A percentile compares a stretch with the other conserved stretches of the same genome.
phyloP scores from a whole-genome alignment of 2,888 invertebrate species.

The Drosophila colorata region DNA sequence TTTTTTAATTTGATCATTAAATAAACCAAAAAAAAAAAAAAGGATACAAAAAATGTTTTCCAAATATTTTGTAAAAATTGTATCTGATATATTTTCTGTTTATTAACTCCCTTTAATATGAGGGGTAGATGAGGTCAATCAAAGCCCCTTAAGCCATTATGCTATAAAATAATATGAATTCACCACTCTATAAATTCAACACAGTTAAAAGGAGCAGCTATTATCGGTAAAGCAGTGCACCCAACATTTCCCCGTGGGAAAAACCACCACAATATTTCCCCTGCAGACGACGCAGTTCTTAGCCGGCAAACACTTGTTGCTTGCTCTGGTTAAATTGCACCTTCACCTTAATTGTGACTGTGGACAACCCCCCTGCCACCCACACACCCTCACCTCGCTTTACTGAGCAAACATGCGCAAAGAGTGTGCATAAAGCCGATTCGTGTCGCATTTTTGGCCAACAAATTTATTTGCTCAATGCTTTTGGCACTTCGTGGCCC shows the following conservation, averaged over 20 bases:
- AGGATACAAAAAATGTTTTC: too few species aligned
- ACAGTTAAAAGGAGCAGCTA: neutral
- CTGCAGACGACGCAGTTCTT: neutral
- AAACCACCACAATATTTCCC: neutral
- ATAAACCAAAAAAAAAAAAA: too few species aligned
- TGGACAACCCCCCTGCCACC: neutral
- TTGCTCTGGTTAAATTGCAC: conserved; percentile 15
- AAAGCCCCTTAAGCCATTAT: neutral
- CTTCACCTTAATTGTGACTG: neutral
- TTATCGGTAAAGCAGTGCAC: conserved; percentile 27
- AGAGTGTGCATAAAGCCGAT: conserved; percentile 22
- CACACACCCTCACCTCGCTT: neutral
- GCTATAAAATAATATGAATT: neutral
- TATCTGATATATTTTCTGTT: too few species aligned
- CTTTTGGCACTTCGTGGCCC: conserved; percentile 56
- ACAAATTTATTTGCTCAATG: conserved; percentile 64
- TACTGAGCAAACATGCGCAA: conserved; percentile 42
- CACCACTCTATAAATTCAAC: neutral
- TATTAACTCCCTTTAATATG: too few species aligned
- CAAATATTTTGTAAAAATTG: too few species aligned
- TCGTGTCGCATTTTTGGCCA: conserved; percentile 47
- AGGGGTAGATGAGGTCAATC: too few species aligned
- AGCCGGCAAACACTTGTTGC: conserved; percentile 69
- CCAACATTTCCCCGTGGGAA: neutral
- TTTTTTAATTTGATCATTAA: too few species aligned